Conservation (phyloP, 2,113 vertebrate genomes). For the Sturnira hondurensis region DNA sequence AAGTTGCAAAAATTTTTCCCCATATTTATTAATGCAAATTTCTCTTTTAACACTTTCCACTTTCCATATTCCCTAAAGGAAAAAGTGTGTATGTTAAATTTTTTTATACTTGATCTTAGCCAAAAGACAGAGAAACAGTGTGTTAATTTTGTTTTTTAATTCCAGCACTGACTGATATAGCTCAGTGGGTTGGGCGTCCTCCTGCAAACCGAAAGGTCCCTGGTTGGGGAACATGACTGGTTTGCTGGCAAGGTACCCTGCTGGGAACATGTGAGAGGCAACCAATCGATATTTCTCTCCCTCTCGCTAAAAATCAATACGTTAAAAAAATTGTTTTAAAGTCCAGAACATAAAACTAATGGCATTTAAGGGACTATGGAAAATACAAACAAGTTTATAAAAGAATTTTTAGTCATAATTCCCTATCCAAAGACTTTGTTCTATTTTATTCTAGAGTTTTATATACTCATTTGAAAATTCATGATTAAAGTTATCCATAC, state of each 20-base stretch:
- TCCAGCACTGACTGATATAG: no score
- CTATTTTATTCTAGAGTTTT: neutral
- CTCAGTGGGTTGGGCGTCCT: no score
- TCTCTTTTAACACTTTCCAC: neutral
- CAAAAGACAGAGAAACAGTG: no score
- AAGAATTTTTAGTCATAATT: slow-evolving; percentile 22
- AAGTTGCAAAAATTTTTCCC: neutral
- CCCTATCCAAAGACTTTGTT: neutral
- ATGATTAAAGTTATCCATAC: neutral
- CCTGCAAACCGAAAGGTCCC: no score
- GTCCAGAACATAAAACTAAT: neutral
- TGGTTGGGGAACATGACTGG: no score
- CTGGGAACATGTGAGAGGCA: no score
- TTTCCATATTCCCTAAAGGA: neutral
- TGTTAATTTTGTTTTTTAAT: no score
- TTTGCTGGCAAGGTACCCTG: no score
- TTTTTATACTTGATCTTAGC: neutral
- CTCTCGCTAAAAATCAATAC: no score
- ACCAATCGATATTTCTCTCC: no score
- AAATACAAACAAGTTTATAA: slow-evolving; percentile 6
- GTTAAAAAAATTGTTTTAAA: neutral
- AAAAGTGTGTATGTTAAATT: neutral
- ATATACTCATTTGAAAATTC: neutral
- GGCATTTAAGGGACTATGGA: neutral
- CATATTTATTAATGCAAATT: neutral